Conservation (phyloP, 2,113 vertebrate species). For the Peromyscus maniculatus region DNA sequence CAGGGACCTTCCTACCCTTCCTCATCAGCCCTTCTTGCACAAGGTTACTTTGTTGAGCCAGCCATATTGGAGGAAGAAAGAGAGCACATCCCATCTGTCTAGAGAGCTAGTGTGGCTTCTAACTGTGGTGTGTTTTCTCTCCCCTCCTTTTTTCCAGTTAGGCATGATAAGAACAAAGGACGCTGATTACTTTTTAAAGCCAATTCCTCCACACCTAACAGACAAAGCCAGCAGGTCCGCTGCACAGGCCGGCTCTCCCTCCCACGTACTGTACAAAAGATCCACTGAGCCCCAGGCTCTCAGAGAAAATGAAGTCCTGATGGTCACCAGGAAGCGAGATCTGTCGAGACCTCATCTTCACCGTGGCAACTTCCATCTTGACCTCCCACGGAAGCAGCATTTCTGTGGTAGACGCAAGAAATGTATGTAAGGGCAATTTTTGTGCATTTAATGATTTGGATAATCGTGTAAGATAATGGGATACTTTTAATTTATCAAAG, state of each 20-base stretch:
- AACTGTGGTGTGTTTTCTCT: not conserved
- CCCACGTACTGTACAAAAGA: slow-evolving; percentile 93
- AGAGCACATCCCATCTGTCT: rapidly evolving
- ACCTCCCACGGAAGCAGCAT: slow-evolving; percentile 88
- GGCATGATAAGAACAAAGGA: slow-evolving; percentile 93
- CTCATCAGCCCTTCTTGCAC: not conserved
- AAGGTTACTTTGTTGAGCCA: rapidly evolving
- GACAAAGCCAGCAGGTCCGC: slow-evolving; percentile 82
- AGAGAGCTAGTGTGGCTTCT: rapidly evolving
- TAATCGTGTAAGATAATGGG: rapidly evolving
- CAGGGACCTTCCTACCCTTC: rapidly evolving
- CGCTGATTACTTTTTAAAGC: slow-evolving; percentile 92
- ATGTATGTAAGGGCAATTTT: slow-evolving; percentile 93
- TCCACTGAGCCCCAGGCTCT: slow-evolving; percentile 57
- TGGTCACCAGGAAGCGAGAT: slow-evolving; percentile 54
- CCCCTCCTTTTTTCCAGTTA: slow-evolving; percentile 88
- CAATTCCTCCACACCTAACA: slow-evolving; percentile 87
- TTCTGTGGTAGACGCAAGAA: slow-evolving; percentile 96
- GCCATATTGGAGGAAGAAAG: rapidly evolving
- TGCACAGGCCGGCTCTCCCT: slow-evolving; percentile 83
- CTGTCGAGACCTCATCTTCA: slow-evolving; percentile 12
- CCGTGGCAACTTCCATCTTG: slow-evolving; percentile 62
- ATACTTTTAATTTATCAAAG: not conserved
- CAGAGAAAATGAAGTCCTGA: not conserved
- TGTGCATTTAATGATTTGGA: not conserved